A percentile compares a stretch with the other conserved stretches of the same genome.
Conservation (phyloP, 2,113 vertebrate species). For the Mormyrus lacerda region DNA sequence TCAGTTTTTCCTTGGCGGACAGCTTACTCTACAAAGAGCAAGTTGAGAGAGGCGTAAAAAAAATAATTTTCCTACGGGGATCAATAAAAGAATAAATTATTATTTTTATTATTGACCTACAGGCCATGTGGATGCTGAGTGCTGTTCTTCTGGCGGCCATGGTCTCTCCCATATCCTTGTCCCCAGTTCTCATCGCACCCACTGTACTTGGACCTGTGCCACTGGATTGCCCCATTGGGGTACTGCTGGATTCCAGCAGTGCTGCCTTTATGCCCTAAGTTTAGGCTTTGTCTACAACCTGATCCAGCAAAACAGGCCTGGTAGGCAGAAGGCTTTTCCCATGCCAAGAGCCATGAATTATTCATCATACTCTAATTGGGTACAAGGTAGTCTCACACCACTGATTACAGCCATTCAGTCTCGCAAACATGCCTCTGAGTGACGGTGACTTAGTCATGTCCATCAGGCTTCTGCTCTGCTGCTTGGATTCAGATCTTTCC, state of each 20-base stretch:
- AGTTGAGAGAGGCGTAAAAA: no score
- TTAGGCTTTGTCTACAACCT: constrained; percentile 36
- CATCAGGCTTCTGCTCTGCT: not conserved
- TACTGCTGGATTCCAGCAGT: not conserved
- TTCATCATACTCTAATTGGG: constrained; percentile 51
- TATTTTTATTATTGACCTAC: not conserved
- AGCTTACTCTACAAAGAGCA: no score
- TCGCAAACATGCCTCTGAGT: not conserved
- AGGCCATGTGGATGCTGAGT: not conserved
- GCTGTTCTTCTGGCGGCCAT: not conserved
- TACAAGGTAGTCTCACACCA: constrained; percentile 53
- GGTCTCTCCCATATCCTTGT: not conserved
- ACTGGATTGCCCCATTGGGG: not conserved
- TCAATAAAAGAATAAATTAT: no score
- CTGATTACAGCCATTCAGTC: constrained; percentile 40
- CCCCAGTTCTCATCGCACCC: not conserved
- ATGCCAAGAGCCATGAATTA: constrained; percentile 50
- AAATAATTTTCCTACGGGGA: no score
- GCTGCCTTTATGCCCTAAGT: not conserved
- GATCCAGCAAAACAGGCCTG: constrained; percentile 50
- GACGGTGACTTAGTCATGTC: not conserved
- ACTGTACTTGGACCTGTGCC: not conserved
- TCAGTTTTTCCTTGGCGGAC: not conserved
- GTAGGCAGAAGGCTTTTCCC: constrained; percentile 43
- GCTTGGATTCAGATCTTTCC: not conserved